These are phyloP conservation scores for Eupsilia transversa DNA, from an alignment of 2,888 invertebrate genomes.

Conservation along the genomic window DNA sequence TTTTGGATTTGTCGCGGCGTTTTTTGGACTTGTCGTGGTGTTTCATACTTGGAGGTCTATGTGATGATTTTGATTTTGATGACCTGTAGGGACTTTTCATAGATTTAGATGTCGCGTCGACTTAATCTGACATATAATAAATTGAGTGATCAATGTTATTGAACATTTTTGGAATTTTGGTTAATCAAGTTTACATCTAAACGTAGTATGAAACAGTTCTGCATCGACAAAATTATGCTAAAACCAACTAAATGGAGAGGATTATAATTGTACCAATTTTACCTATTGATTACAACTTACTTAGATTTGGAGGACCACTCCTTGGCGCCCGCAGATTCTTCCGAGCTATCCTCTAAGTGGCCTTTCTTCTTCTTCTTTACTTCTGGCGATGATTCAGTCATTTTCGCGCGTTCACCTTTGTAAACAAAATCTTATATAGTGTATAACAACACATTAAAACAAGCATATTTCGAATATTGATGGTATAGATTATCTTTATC, in stretches of 20 bases:
- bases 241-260: no score
- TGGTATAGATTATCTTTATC: not conserved
- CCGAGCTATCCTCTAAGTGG: constrained; percentile 83
- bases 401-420: constrained; percentile 79
- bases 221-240: not conserved
- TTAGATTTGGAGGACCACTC: constrained; percentile 78
- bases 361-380: constrained; percentile 87
- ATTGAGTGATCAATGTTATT: not conserved
- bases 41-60: constrained; percentile 62
- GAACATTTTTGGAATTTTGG: not conserved
- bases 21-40: constrained; percentile 71
- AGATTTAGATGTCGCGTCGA: not conserved
- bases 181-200: not conserved
- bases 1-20: constrained; percentile 72
- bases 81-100: constrained; percentile 59
- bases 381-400: constrained; percentile 87
- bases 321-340: constrained; percentile 85
- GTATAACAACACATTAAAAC: not conserved
- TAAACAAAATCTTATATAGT: not conserved
- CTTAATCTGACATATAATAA: not conserved
- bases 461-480: not conserved
- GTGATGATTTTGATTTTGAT: constrained; percentile 69
- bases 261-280: not conserved
- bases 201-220: not conserved
- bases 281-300: constrained; percentile 54